Percentiles rank a stretch among this genome's conserved stretches.
Conservation (phyloP, 2,888 invertebrate species). For the Plutella xylostella region DNA sequence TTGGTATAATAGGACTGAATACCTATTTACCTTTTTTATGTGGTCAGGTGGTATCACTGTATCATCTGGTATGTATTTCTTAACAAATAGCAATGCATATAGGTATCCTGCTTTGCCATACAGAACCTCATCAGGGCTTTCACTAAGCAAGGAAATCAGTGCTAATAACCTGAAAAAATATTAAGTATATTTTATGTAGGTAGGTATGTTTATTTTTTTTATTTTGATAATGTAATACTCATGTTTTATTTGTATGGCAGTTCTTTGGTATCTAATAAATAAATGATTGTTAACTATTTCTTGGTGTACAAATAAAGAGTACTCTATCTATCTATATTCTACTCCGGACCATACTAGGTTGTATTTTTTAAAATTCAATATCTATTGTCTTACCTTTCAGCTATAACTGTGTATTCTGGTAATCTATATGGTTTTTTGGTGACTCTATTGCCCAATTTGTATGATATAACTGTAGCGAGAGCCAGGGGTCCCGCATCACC, state of each 20-base stretch:
- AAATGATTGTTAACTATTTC: background rate
- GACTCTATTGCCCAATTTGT: slow-evolving; percentile 63
- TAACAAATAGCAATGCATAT: slow-evolving; percentile 80
- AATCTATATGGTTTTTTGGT: slow-evolving; percentile 35
- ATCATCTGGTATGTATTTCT: slow-evolving; percentile 70
- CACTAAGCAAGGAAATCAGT: slow-evolving; percentile 64
- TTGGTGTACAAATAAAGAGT: too few species aligned
- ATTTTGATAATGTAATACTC: background rate
- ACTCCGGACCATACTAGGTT: background rate
- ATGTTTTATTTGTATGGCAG: background rate
- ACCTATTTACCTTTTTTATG: slow-evolving; percentile 65
- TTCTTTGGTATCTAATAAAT: background rate
- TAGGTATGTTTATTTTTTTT: background rate
- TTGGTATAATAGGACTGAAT: background rate
- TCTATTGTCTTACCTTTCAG: slow-evolving; percentile 52
- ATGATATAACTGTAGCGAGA: slow-evolving; percentile 76
- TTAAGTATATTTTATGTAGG: slow-evolving; percentile 5
- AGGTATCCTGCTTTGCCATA: slow-evolving; percentile 90
- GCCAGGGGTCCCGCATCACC: slow-evolving; percentile 86
- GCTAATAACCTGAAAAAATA: slow-evolving; percentile 65
- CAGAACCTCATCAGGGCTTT: slow-evolving; percentile 83
- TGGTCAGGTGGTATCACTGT: slow-evolving; percentile 68
- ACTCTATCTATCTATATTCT: too few species aligned
- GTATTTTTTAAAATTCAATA: background rate
- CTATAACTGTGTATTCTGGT: slow-evolving; percentile 58